Evolutionary conservation across 2,888 invertebrate genomes (phyloP), one percentile per base, ranked within the genome.

Genomic region (Nephrotoma guestfalica): DNA sequence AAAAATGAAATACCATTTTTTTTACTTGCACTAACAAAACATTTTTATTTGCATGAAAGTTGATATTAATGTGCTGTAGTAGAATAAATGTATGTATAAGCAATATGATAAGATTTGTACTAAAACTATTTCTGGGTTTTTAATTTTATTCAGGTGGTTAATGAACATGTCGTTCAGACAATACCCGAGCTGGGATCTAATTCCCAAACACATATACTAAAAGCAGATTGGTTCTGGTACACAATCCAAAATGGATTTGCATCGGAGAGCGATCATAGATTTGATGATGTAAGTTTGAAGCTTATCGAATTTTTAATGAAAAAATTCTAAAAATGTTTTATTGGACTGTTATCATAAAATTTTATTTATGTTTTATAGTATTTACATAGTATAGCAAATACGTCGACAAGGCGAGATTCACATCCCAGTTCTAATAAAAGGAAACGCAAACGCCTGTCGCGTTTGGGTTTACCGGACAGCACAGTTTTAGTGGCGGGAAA

Each of bases 171-270:
- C 88, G 94, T 95, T 47, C 93, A 94, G 89, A 93, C 94, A 86
- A 93, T 95, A 88, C 95, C 95, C 84, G 96, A 96, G 89, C 94
- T 95, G 87, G 94, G 95, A 87, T 92, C 91, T 86, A 92, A 94
- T 88, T 11, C 71, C 30, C 94, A 94, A 89, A 95, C 96, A 42
- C 95, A 95, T 90, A 93, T 97, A 88, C 95, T 97, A 86, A 97
- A 96, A 92, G 96, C 96, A 6, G 97, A 98, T 93, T 99, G 99
- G 99, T 99, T 99, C 92, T 99, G 99, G 99, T 97, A 97, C 57
- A 98, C 98, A 86, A 97, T 99, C 88, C 98, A 98, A 92, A 97
- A 98, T 93, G 97, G 98, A 89, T 96, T 96, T 88, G 97, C 97
- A 88, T 96, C 96, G 90, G 99, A 98, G 91, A 95, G 95, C 90